Base-by-base conservation (phyloP, 2,113 vertebrate genomes). In the Vidua chalybeata region DNA sequence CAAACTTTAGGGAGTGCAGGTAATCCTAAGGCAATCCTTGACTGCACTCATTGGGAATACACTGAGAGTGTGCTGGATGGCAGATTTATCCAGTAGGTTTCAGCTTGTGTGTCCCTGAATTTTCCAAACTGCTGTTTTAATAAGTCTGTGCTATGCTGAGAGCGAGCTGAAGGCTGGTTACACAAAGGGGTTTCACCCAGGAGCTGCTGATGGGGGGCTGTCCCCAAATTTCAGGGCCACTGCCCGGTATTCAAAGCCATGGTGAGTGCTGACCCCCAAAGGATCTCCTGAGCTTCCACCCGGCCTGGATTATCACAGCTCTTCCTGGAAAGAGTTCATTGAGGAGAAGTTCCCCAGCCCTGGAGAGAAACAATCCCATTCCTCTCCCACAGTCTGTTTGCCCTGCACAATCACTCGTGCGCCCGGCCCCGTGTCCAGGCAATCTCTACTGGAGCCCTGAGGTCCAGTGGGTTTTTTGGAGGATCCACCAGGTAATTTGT, bases 161-260 rank as follows among this genome's bases (percentile, higher is more conserved):
- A 68, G 45, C 4, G 26, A 82, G 48, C 37, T 4, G 2, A 26
- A 39, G 67, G 35, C 15, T 28, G 31, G 37, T 39, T 17, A 23
- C 41, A 31, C 19, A 23, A 28, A 21, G 5, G 55, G 26, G 7
- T 20, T 73, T 49, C 54, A 43, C 18, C 45, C 49, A 49, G 76
- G 56, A 55, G 28, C 24, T 75, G 48, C 58, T 1, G 9, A 7
- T 5, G 23, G 9, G 18, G 16, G 31, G 7, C 22, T 72, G 75
- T 17, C 35, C 67, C 35, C 23, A 20, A 27, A 24, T 77, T n/a
- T n/a, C 71, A n/a, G 41, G 5, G 9, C 33, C 51, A 2, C 26
- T 39, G 22, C 35, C 7, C 1, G 0, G 28, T 1, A 2, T 3
- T 63, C 4, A 12, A 58, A 79, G 16, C 35, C 28, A 3, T 0